A percentile compares a stretch with the other conserved stretches of the same genome.
Evolutionary conservation across 2,797 vertebrate genomes (phyloP).

Genomic region (Tapirus indicus): DNA sequence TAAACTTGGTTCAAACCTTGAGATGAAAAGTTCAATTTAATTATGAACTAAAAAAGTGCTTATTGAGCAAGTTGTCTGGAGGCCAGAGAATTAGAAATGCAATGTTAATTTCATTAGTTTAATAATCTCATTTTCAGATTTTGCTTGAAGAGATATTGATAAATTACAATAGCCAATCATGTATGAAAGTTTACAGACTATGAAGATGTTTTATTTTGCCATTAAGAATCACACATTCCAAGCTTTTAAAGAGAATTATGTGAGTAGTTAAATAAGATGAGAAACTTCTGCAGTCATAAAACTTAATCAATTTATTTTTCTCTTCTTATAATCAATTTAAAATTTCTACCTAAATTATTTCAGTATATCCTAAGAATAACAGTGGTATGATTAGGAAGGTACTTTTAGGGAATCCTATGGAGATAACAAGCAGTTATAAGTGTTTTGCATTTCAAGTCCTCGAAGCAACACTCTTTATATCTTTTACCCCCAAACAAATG

Average conservation of each 20-base stretch:
- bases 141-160: conserved; percentile 82
- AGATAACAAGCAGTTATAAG: conserved; percentile 51
- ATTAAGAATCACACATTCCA: conserved; percentile 77
- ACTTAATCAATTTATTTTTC: conserved; percentile 72
- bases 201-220: conserved; percentile 86
- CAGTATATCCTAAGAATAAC: conserved; percentile 67
- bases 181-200: conserved; percentile 81
- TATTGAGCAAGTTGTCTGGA: conserved; percentile 72
- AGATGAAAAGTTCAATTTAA: conserved; percentile 71
- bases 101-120: conserved; percentile 82
- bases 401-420: conserved; percentile 66
- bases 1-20: conserved; percentile 70
- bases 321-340: conserved; percentile 73
- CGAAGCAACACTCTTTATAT: not conserved
- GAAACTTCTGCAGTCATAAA: conserved; percentile 79
- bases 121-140: conserved; percentile 81
- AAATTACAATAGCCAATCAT: conserved; percentile 80
- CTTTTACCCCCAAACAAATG: not conserved
- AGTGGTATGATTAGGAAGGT: conserved; percentile 52
- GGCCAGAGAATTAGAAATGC: conserved; percentile 79
- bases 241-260: conserved; percentile 79
- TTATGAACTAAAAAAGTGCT: conserved; percentile 77
- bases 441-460: conserved; percentile 32
- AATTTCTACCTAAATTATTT: conserved; percentile 78
- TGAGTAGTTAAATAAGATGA: conserved; percentile 68